Evolutionary conservation across 2,797 vertebrate genomes (phyloP).

Genomic region (Falco novaeseelandiae): DNA sequence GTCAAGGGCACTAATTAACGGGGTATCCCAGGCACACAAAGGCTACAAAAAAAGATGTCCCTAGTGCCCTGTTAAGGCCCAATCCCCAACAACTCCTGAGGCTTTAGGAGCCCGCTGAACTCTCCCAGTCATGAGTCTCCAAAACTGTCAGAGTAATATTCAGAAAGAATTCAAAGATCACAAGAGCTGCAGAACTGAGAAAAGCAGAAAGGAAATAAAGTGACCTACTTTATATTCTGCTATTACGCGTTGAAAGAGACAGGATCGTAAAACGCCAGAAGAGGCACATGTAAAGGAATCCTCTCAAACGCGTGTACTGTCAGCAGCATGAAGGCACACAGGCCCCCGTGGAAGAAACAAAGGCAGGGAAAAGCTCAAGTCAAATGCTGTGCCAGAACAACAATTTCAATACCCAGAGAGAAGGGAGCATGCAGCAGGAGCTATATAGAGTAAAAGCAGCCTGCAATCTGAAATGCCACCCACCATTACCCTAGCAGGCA

Average conservation of each 20-base stretch:
- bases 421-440: not conserved
- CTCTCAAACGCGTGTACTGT: not conserved
- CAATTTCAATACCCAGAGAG: not conserved
- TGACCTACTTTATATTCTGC: constrained; percentile 51
- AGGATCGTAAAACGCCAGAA: not conserved
- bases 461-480: not conserved
- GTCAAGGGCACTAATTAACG: not conserved
- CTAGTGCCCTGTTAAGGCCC: not conserved
- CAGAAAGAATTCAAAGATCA: constrained; percentile 1
- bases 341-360: not conserved
- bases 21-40: not conserved
- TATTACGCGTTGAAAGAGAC: not conserved
- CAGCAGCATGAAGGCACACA: not conserved
- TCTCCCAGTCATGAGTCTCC: not conserved
- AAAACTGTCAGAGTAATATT: not conserved
- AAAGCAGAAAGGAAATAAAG: constrained; percentile 4
- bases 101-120: not conserved
- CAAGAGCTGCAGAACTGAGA: not conserved
- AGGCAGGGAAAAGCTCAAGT: not conserved
- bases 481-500: not conserved
- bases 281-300: constrained; percentile 11
- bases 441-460: not conserved
- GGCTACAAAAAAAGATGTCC: not conserved
- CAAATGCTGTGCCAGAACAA: not conserved
- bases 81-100: not conserved